Evolutionary conservation across 2,797 vertebrate species (phyloP).

Genomic region (Taenioides sp.): DNA sequence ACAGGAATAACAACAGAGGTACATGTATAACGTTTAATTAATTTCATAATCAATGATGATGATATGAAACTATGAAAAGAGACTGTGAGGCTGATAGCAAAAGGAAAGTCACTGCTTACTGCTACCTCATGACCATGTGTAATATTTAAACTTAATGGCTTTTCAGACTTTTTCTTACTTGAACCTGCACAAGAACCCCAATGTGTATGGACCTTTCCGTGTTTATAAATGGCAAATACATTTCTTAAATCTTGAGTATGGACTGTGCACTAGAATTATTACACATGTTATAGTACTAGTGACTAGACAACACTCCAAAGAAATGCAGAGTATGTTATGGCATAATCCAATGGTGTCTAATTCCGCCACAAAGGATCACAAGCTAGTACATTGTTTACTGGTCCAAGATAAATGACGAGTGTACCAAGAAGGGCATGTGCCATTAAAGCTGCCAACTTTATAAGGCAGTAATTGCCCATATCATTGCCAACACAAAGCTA

Average conservation of each 20-base stretch:
- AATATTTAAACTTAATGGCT: not conserved
- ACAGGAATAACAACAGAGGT: conserved; percentile 89
- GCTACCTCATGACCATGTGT: not conserved
- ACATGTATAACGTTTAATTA: conserved; percentile 27
- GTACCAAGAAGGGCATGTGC: too few species aligned
- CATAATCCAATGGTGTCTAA: not conserved
- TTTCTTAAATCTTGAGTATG: not conserved
- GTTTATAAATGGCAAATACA: not conserved
- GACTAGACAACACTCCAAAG: not conserved
- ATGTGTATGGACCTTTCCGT: not conserved
- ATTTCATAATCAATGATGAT: too few species aligned
- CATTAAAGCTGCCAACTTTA: not conserved
- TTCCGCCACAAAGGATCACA: not conserved
- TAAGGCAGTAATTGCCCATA: not conserved
- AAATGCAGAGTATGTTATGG: not conserved
- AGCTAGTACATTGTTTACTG: not conserved
- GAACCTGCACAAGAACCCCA: not conserved
- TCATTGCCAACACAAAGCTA: not conserved
- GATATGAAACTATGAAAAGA: not conserved
- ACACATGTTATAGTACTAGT: not conserved
- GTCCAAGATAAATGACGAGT: not conserved
- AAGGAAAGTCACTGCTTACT: not conserved
- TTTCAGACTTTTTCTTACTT: not conserved
- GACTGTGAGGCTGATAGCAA: not conserved
- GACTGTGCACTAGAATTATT: not conserved